These are phyloP conservation scores for Coturnix japonica DNA, from an alignment of 2,113 vertebrate species.

Conservation along the genomic window DNA sequence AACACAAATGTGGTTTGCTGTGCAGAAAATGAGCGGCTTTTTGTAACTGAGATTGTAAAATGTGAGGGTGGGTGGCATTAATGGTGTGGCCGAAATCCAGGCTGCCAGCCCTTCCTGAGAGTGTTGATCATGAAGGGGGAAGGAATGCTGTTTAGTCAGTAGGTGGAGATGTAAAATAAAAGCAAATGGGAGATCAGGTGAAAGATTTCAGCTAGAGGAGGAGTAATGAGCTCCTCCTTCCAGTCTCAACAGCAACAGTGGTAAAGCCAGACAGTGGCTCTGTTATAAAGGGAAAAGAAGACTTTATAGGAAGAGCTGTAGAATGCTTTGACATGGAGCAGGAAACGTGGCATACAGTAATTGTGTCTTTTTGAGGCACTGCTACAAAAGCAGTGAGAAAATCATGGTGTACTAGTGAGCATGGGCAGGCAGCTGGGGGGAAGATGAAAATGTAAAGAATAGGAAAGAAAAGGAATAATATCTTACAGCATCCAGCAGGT, in stretches of 20 bases:
- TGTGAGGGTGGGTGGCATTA: fast-evolving
- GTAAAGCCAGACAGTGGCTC: background rate
- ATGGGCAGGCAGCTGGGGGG: background rate
- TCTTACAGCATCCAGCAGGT: background rate
- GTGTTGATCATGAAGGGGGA: background rate
- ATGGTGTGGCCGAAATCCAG: background rate
- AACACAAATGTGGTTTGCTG: fast-evolving
- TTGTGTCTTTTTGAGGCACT: background rate
- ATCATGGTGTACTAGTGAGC: too few species aligned
- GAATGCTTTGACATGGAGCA: background rate
- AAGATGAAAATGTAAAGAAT: background rate
- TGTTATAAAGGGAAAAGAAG: background rate
- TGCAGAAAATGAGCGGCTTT: background rate
- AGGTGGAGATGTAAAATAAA: background rate
- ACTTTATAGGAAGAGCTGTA: background rate
- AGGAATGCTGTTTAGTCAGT: background rate
- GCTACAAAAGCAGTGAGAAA: background rate
- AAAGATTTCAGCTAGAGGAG: background rate
- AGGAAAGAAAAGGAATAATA: background rate
- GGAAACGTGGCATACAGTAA: background rate
- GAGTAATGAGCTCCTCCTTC: background rate
- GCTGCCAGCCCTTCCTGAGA: too few species aligned
- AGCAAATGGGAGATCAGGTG: background rate
- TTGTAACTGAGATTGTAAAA: background rate
- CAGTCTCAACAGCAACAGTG: background rate